A percentile compares a stretch with the other conserved stretches of the same genome.
Evolutionary conservation across 2,113 vertebrate species (phyloP).

Genomic region (Hippoglossus stenolepis): DNA sequence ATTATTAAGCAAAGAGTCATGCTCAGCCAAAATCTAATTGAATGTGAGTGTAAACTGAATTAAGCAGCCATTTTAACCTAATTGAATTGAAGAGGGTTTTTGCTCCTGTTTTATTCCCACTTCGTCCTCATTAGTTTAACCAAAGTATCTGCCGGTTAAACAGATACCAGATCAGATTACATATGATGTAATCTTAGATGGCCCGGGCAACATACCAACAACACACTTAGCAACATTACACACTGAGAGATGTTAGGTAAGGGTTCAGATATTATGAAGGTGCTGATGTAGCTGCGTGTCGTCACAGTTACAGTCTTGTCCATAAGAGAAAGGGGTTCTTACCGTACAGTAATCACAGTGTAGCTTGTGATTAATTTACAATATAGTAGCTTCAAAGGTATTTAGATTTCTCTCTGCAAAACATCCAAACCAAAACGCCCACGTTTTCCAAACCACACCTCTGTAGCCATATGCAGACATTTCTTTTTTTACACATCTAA

Average conservation of each 20-base stretch:
- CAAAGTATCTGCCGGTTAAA: not conserved
- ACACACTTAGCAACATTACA: not conserved
- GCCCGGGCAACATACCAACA: not conserved
- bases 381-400: too few species aligned
- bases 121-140: conserved; percentile 34
- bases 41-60: conserved; percentile 42
- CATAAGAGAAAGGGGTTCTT: too few species aligned
- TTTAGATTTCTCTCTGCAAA: too few species aligned
- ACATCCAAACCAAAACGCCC: too few species aligned
- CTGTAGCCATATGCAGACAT: too few species aligned
- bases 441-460: too few species aligned
- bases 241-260: not conserved
- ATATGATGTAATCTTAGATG: not conserved
- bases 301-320: too few species aligned
- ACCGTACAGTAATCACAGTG: too few species aligned
- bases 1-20: conserved; percentile 41
- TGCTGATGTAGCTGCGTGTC: too few species aligned
- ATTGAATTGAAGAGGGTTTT: conserved; percentile 29
- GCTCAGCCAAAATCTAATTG: conserved; percentile 41
- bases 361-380: too few species aligned
- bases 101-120: not conserved
- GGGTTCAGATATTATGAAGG: not conserved
- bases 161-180: conserved; percentile 11
- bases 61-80: conserved; percentile 40
- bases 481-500: too few species aligned